phyloP scores from a whole-genome alignment of 2,113 vertebrate species.

The Rhabdornis inornatus region DNA sequence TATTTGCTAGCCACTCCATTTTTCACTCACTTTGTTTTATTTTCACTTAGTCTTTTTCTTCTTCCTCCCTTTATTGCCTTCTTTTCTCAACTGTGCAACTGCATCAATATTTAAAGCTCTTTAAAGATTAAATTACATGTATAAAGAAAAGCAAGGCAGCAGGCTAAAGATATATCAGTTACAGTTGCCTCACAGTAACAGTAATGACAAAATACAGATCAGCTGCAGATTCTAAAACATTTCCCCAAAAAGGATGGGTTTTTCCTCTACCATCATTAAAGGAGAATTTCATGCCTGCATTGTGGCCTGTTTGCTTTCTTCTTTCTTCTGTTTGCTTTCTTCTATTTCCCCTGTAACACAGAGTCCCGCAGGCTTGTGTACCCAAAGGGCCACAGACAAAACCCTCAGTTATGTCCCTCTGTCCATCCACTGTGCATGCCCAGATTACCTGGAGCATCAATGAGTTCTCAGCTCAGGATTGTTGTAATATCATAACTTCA shows the following conservation, averaged over 20 bases:
- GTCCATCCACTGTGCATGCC: not conserved
- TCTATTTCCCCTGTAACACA: not conserved
- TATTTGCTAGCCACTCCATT: not conserved
- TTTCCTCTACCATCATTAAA: not conserved
- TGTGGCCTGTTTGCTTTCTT: not conserved
- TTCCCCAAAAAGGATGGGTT: not conserved
- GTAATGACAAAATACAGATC: not conserved
- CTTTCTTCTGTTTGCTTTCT: not conserved
- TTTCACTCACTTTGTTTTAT: not conserved
- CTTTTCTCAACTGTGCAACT: not conserved
- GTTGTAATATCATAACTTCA: not conserved
- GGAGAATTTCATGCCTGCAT: not conserved
- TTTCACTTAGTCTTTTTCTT: not conserved
- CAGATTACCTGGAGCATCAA: not conserved
- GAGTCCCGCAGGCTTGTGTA: rapidly evolving
- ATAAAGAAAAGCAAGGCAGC: not conserved
- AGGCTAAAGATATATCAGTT: not conserved
- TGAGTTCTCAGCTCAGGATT: not conserved
- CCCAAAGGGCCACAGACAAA: not conserved
- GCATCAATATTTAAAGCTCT: not conserved
- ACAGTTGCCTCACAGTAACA: not conserved
- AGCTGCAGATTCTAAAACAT: not conserved
- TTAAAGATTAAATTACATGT: not conserved
- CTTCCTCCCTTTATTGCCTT: not conserved
- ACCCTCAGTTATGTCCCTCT: not conserved